These are phyloP conservation scores for Masticophis lateralis DNA, from an alignment of 2,797 vertebrate species.

Conservation along the genomic window DNA sequence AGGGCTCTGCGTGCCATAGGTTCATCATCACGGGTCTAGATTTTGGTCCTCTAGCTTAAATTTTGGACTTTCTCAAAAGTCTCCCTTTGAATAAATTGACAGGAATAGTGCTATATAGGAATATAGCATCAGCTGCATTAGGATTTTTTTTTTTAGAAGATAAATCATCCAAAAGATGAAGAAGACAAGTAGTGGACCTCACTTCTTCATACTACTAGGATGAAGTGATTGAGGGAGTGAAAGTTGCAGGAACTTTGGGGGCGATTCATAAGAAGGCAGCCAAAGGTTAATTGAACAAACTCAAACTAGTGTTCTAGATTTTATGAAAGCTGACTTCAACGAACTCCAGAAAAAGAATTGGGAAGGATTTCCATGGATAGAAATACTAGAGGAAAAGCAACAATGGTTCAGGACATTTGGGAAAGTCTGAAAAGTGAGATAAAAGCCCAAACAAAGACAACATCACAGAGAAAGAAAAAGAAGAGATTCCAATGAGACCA, in stretches of 20 bases:
- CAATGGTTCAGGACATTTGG: neutral
- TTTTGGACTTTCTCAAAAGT: neutral
- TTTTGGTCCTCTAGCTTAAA: neutral
- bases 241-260: no score
- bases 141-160: neutral
- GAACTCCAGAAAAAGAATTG: neutral
- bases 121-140: neutral
- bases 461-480: neutral
- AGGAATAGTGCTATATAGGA: neutral
- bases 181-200: no score
- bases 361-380: neutral
- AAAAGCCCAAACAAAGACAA: neutral
- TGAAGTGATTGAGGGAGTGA: no score
- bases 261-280: no score
- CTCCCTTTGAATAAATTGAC: neutral
- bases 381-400: neutral
- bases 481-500: neutral
- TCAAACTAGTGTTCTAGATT: neutral
- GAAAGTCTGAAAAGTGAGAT: neutral
- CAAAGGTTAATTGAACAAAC: no score
- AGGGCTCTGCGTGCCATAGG: no score
- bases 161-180: neutral
- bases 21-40: neutral
- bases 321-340: neutral
- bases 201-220: no score